Evolutionary conservation across 2,113 vertebrate species (phyloP).

Genomic region (Eulemur macaco): DNA sequence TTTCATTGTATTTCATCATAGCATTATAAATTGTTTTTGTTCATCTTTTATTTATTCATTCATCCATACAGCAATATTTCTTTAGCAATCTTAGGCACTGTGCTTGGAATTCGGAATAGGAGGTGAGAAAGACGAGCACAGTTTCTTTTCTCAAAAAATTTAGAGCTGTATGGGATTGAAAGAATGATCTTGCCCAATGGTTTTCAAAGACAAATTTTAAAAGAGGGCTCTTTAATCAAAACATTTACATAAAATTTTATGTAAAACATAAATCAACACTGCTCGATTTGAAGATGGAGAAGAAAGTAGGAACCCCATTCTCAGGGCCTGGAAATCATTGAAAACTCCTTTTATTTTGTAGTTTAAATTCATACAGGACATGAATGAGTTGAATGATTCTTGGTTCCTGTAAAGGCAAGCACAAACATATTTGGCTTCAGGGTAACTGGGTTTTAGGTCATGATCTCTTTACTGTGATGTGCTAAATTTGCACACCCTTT

Average conservation of each 20-base stretch:
- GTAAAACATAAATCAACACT: background rate
- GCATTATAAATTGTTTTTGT: background rate
- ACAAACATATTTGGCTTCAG: slow-evolving; percentile 41
- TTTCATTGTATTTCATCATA: background rate
- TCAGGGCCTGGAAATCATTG: background rate
- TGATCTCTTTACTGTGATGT: background rate
- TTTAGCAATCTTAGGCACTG: background rate
- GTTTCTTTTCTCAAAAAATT: background rate
- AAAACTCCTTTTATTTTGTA: slow-evolving; percentile 12
- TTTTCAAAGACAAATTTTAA: slow-evolving; percentile 16
- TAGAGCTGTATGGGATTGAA: background rate
- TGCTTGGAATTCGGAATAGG: background rate
- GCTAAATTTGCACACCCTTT: background rate
- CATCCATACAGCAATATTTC: background rate
- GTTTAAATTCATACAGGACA: background rate
- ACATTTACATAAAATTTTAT: slow-evolving; percentile 9
- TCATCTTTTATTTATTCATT: background rate
- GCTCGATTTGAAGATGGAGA: background rate
- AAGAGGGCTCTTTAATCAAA: background rate
- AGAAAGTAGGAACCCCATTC: background rate
- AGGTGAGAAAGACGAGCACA: background rate
- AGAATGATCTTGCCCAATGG: background rate
- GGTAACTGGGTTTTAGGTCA: background rate
- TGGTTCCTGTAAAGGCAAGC: slow-evolving; percentile 32
- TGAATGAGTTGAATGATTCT: slow-evolving; percentile 41